Conservation (phyloP, 2,888 invertebrate species). For the Orthosia gothica region DNA sequence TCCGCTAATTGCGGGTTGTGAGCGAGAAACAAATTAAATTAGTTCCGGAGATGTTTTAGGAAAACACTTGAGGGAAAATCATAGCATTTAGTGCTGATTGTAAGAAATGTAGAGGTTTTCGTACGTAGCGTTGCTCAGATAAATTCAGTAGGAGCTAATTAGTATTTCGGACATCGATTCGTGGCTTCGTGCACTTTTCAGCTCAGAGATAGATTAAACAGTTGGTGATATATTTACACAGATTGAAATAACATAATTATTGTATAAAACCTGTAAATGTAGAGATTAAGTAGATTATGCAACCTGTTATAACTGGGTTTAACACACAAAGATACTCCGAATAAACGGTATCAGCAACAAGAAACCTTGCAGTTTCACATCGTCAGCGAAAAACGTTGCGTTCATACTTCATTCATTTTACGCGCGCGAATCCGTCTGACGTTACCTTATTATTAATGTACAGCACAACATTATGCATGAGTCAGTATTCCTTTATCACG, state of each 20-base stretch:
- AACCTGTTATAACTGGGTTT: background rate
- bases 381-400: conserved; percentile 3
- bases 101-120: conserved; percentile 2
- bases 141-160: conserved; percentile 36
- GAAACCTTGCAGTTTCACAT: conserved; percentile 4
- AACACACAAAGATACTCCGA: background rate
- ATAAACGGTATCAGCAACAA: background rate
- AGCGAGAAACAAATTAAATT: conserved; percentile 19
- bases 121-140: conserved; percentile 35
- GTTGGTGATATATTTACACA: conserved; percentile 14
- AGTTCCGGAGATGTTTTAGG: background rate
- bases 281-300: background rate
- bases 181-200: conserved; percentile 10
- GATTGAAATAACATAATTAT: background rate
- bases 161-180: conserved; percentile 23
- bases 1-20: conserved; percentile 21
- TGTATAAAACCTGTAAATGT: background rate
- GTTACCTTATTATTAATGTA: conserved; percentile 52
- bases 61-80: conserved; percentile 11
- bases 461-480: conserved; percentile 56
- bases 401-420: conserved; percentile 17
- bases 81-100: conserved; percentile 7
- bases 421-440: conserved; percentile 64
- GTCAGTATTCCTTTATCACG: conserved; percentile 44
- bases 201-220: background rate